Evolutionary conservation across 2,113 vertebrate genomes (phyloP).

Genomic region (Eurypyga helias): DNA sequence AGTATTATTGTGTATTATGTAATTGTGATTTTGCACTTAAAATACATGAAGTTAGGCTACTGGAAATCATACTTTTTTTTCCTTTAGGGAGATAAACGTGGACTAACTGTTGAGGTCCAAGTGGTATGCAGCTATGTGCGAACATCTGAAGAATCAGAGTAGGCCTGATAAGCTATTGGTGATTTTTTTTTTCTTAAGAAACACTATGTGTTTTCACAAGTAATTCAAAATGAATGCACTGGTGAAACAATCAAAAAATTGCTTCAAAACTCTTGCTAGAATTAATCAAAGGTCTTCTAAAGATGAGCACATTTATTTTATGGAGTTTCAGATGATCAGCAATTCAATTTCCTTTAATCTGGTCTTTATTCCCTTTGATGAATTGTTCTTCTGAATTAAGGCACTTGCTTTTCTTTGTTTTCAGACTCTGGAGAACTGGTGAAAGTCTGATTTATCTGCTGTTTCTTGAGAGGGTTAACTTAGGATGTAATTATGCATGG

Average conservation of each 20-base stretch:
- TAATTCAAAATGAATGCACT: neutral
- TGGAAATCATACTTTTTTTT: neutral
- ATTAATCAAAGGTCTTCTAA: neutral
- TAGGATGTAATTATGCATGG: neutral
- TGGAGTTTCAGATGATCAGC: neutral
- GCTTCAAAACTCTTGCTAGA: neutral
- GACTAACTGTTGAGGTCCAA: neutral
- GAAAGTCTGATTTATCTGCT: neutral
- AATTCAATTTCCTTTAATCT: neutral
- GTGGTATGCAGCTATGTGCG: neutral
- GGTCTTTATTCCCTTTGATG: neutral
- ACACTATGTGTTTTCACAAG: neutral
- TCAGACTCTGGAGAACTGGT: neutral
- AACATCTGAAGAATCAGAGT: neutral
- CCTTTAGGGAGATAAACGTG: neutral
- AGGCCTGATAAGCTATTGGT: neutral
- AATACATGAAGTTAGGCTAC: neutral
- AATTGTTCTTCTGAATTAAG: neutral
- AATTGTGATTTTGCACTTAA: neutral
- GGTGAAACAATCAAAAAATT: neutral
- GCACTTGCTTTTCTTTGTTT: neutral
- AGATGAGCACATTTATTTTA: neutral
- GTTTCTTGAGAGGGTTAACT: neutral
- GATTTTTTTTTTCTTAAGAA: neutral
- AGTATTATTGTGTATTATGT: neutral